These are phyloP conservation scores for Microcebus lehilahytsara DNA, from an alignment of 2,113 vertebrate genomes.

Conservation along the genomic window DNA sequence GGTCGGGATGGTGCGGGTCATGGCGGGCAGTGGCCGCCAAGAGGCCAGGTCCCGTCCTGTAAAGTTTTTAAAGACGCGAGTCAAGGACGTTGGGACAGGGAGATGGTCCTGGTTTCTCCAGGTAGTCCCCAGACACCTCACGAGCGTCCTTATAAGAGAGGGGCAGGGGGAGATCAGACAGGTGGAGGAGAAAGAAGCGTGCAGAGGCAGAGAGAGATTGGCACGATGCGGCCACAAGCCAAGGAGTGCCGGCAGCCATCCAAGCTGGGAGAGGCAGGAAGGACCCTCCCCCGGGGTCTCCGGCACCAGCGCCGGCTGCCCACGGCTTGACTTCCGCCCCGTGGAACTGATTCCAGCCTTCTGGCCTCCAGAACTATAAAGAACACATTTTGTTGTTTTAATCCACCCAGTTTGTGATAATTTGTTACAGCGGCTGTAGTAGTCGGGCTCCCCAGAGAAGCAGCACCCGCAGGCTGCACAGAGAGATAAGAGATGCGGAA, in stretches of 20 bases:
- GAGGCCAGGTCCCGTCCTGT: rapidly evolving
- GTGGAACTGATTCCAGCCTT: rapidly evolving
- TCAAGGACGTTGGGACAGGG: neutral
- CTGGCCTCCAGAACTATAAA: neutral
- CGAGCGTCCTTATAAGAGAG: rapidly evolving
- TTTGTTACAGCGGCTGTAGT: neutral
- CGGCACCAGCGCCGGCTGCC: rapidly evolving
- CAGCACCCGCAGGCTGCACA: rapidly evolving
- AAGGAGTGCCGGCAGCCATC: neutral
- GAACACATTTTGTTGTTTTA: rapidly evolving
- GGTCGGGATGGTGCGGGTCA: rapidly evolving
- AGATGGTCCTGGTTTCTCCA: rapidly evolving
- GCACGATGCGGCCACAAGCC: rapidly evolving
- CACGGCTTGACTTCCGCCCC: no score
- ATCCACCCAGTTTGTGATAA: rapidly evolving
- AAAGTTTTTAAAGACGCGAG: neutral
- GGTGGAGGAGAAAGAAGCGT: rapidly evolving
- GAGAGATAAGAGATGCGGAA: neutral
- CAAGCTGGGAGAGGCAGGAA: neutral
- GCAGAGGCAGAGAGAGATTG: neutral
- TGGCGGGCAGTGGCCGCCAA: rapidly evolving
- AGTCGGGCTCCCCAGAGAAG: neutral
- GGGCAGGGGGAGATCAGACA: neutral
- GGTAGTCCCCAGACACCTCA: rapidly evolving
- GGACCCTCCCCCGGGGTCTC: rapidly evolving